A percentile compares a stretch with the other conserved stretches of the same genome.
Evolutionary conservation across 2,797 vertebrate species (phyloP).

Genomic region (Epinephelus coioides): DNA sequence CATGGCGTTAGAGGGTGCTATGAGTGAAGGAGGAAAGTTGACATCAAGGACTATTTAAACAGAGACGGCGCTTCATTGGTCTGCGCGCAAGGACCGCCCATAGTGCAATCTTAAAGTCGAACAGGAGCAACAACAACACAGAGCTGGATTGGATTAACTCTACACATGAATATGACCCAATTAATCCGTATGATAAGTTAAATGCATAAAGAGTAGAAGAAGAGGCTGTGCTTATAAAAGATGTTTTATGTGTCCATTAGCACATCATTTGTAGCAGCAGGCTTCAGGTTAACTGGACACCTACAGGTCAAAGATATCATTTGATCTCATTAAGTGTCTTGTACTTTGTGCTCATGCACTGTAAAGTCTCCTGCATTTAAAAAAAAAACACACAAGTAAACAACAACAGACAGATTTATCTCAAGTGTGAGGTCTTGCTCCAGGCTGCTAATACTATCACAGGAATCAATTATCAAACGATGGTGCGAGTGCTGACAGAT

Average conservation of each 20-base stretch:
- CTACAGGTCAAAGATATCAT: constrained; percentile 27
- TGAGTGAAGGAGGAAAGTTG: constrained; percentile 88
- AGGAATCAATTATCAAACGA: constrained; percentile 52
- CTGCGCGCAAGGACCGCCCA: constrained; percentile 86
- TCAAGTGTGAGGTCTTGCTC: background rate
- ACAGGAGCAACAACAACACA: constrained; percentile 57
- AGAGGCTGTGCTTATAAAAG: background rate
- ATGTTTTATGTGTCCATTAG: constrained; percentile 20
- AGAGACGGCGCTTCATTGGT: constrained; percentile 88
- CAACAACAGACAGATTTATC: constrained; percentile 4
- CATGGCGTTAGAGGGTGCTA: constrained; percentile 94
- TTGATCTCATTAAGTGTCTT: constrained; percentile 14
- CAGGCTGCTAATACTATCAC: constrained; percentile 34
- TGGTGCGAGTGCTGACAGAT: constrained; percentile 34
- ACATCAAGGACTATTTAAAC: constrained; percentile 95
- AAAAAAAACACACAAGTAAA: constrained; percentile 15
- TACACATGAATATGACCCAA: constrained; percentile 40
- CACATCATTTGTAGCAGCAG: background rate
- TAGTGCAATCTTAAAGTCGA: constrained; percentile 71
- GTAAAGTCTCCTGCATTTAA: background rate
- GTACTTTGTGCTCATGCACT: background rate
- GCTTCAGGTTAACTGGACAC: background rate
- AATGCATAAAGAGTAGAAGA: background rate
- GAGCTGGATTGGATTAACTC: constrained; percentile 44
- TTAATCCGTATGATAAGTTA: constrained; percentile 26